A percentile compares a stretch with the other conserved stretches of the same genome.
phyloP scores from a whole-genome alignment of 2,888 invertebrate genomes.

The Diarsia mendica region DNA sequence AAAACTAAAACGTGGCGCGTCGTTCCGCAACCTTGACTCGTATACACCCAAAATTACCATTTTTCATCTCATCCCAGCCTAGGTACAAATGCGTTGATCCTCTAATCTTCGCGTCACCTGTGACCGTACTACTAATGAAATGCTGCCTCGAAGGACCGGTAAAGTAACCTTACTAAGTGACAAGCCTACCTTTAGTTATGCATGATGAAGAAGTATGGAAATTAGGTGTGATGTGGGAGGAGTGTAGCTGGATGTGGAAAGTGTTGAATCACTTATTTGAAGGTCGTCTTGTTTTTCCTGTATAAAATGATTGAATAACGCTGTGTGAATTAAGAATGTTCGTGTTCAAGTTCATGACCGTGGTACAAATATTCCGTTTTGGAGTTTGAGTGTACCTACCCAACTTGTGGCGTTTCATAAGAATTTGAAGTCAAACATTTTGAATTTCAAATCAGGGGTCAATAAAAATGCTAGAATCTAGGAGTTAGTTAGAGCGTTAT shows the following conservation, averaged over 20 bases:
- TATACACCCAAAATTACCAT: constrained; percentile 28
- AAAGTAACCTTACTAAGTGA: neutral
- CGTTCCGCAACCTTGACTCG: neutral
- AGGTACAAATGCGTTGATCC: constrained; percentile 43
- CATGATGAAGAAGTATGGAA: neutral
- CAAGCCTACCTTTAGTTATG: constrained; percentile 1
- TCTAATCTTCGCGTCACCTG: constrained; percentile 43
- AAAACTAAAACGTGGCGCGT: neutral
- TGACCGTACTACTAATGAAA: constrained; percentile 41
- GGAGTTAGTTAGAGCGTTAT: too few species aligned
- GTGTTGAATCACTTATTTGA: neutral
- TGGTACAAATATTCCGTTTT: neutral
- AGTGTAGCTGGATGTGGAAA: neutral
- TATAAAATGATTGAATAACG: neutral
- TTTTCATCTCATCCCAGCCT: constrained; percentile 16
- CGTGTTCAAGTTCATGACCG: neutral
- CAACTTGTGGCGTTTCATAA: too few species aligned
- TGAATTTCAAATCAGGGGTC: neutral
- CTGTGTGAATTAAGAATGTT: neutral
- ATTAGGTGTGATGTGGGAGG: neutral
- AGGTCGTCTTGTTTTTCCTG: neutral
- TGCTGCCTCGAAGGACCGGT: constrained; percentile 6
- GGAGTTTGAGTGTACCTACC: too few species aligned
- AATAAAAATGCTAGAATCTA: too few species aligned
- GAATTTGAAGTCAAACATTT: neutral